Evolutionary conservation across 2,113 vertebrate genomes (phyloP).

Genomic region (Chaetops frenatus): DNA sequence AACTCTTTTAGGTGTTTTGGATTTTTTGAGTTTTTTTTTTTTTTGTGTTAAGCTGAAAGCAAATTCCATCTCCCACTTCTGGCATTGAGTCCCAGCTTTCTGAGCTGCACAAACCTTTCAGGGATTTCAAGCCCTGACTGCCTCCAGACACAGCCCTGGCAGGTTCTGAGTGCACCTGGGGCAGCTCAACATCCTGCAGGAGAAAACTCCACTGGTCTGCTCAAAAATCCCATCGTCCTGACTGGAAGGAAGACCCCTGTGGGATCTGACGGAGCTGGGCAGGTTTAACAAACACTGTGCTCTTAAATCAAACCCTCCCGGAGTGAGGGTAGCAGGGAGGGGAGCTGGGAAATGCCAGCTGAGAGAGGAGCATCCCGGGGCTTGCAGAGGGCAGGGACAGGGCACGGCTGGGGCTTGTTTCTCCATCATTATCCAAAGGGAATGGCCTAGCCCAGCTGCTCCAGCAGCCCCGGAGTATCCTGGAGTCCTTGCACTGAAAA

Average conservation of each 20-base stretch:
- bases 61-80: neutral
- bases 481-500: rapidly evolving
- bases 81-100: neutral
- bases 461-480: rapidly evolving
- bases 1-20: neutral
- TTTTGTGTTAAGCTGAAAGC: neutral
- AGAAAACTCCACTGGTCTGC: neutral
- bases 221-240: neutral
- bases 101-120: neutral
- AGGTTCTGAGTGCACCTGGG: neutral
- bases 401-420: rapidly evolving
- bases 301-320: neutral
- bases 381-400: neutral
- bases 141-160: rapidly evolving
- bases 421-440: rapidly evolving
- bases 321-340: neutral
- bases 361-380: rapidly evolving
- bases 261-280: neutral
- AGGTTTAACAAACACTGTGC: neutral
- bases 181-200: neutral
- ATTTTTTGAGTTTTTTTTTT: too few species aligned
- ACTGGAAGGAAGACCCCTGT: neutral
- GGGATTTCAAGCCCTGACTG: neutral
- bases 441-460: neutral
- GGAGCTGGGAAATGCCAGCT: neutral